Evolutionary conservation across 2,797 vertebrate genomes (phyloP).

Genomic region (Pachyuromys duprasi): DNA sequence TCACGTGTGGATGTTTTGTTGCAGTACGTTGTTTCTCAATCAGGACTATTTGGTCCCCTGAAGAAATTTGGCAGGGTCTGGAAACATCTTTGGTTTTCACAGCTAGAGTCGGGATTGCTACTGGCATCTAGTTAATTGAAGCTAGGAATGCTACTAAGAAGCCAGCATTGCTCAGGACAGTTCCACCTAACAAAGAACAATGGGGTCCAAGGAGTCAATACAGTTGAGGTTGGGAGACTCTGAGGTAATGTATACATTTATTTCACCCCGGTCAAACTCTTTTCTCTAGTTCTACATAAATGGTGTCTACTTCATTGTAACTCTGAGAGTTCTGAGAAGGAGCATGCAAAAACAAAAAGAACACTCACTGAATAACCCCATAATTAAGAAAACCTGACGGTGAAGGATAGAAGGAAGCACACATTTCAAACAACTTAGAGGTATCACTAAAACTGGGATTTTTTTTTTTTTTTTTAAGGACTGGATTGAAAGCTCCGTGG

Average conservation of each 20-base stretch:
- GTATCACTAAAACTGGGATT: constrained; percentile 7
- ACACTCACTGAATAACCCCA: background rate
- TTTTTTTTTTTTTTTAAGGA: no score
- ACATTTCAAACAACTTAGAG: background rate
- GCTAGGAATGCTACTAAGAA: background rate
- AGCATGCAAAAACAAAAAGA: constrained; percentile 7
- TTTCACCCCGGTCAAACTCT: background rate
- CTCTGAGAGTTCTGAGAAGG: background rate
- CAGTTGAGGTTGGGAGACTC: background rate
- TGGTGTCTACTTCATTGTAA: background rate
- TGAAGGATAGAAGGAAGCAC: background rate
- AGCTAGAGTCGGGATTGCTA: background rate
- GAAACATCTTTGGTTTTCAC: constrained; percentile 1
- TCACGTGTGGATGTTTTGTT: constrained; percentile 16
- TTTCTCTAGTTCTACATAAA: background rate
- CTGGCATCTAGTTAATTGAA: background rate
- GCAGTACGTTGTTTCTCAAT: constrained; percentile 6
- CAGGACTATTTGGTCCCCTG: background rate
- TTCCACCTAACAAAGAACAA: background rate
- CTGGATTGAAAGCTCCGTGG: background rate
- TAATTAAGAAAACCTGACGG: background rate
- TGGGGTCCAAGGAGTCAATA: background rate
- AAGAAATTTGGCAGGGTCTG: constrained; percentile 36
- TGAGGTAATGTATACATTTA: background rate
- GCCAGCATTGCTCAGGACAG: background rate